A percentile compares a stretch with the other conserved stretches of the same genome.
Evolutionary conservation across 1,140 invertebrate species (phyloP).

Genomic region (Drosophila aff.): DNA sequence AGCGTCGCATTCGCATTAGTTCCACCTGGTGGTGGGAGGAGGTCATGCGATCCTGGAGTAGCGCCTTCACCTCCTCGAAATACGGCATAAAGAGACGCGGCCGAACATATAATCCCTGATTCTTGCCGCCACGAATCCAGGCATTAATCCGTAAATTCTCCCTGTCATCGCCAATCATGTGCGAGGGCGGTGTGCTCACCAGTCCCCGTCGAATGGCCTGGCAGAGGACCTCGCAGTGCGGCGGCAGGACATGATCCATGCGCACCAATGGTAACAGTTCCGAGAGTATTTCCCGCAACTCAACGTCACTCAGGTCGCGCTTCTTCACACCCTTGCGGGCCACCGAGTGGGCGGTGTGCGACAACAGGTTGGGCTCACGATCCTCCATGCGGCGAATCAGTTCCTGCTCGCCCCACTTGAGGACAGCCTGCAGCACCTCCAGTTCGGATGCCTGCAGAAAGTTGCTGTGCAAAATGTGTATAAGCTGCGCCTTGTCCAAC

Average conservation of each 20-base stretch:
- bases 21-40: constrained; percentile 88
- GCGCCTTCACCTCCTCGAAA: constrained; percentile 95
- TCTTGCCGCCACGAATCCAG: constrained; percentile 92
- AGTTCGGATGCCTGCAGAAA: constrained; percentile 96
- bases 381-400: constrained; percentile 93
- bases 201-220: constrained; percentile 93
- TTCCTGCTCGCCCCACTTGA: constrained; percentile 96
- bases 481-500: constrained; percentile 92
- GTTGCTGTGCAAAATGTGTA: constrained; percentile 93
- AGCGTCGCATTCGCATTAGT: constrained; percentile 89
- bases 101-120: constrained; percentile 93
- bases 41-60: constrained; percentile 93
- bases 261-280: constrained; percentile 93
- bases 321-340: constrained; percentile 94
- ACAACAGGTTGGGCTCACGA: constrained; percentile 95
- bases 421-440: constrained; percentile 93
- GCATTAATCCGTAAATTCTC: constrained; percentile 91
- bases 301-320: constrained; percentile 93
- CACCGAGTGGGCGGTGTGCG: constrained; percentile 96
- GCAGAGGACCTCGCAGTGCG: constrained; percentile 92
- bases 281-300: constrained; percentile 93
- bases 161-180: constrained; percentile 92
- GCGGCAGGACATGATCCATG: constrained; percentile 95
- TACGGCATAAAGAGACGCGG: constrained; percentile 97
- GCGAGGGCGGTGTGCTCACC: constrained; percentile 93